These are phyloP conservation scores for Neotragus pygmaeus DNA, from an alignment of 2,113 vertebrate species.

Conservation along the genomic window DNA sequence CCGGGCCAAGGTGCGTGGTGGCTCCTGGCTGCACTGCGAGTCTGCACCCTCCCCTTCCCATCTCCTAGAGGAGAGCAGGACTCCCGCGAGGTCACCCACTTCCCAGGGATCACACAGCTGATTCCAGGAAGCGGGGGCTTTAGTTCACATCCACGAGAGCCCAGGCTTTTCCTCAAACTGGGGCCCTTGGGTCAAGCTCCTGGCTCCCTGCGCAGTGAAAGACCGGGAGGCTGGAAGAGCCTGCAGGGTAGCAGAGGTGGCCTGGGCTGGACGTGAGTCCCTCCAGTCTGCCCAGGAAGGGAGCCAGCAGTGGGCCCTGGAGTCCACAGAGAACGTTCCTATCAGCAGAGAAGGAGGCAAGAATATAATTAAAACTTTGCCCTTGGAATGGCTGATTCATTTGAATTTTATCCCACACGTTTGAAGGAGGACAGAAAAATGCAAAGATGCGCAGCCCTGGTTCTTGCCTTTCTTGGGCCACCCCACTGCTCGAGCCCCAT, in stretches of 20 bases:
- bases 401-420: constrained; percentile 62
- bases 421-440: background rate
- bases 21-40: background rate
- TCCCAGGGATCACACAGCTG: background rate
- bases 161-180: background rate
- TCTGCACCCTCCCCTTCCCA: rapidly evolving
- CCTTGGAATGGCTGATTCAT: constrained; percentile 65
- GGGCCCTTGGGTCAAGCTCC: background rate
- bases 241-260: rapidly evolving
- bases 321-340: constrained; percentile 43
- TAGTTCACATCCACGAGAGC: rapidly evolving
- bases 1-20: rapidly evolving
- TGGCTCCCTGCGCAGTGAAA: background rate
- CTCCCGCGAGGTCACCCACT: rapidly evolving
- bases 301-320: background rate
- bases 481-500: background rate
- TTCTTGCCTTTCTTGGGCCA: background rate
- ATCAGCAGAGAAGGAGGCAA: constrained; percentile 59
- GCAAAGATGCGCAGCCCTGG: background rate
- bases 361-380: constrained; percentile 70
- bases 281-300: background rate
- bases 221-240: background rate
- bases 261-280: background rate
- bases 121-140: background rate
- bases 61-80: background rate